These are phyloP conservation scores for Penaeus vannamei DNA, from an alignment of 1,140 invertebrate genomes.

Conservation along the genomic window DNA sequence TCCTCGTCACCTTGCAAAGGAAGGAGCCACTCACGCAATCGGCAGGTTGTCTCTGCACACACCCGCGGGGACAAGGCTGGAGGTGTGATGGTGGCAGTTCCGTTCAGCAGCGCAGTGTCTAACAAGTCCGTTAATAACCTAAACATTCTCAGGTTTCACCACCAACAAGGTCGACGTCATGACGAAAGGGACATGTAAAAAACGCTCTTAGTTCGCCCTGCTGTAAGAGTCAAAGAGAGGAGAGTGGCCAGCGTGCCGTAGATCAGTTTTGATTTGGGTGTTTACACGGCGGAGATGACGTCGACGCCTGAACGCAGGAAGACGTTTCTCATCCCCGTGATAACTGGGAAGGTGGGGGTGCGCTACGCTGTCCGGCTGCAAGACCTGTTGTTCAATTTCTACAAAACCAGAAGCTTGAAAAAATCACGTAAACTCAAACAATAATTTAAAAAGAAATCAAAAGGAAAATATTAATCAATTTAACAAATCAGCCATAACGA, in stretches of 20 bases:
- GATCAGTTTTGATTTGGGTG: conserved; percentile 10
- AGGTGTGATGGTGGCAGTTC: background rate
- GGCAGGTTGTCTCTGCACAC: background rate
- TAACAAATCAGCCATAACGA: no score
- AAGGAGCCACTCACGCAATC: no score
- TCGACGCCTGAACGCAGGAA: conserved; percentile 3
- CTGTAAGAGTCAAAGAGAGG: conserved; percentile 7
- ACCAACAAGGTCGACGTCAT: conserved; percentile 25
- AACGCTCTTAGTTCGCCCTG: background rate
- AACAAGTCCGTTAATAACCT: conserved; percentile 59
- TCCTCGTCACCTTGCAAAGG: no score
- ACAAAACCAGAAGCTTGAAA: no score
- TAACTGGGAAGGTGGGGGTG: conserved; percentile 2
- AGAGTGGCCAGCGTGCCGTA: conserved; percentile 1
- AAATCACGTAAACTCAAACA: no score
- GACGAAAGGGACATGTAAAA: background rate
- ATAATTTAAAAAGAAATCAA: no score
- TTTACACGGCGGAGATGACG: conserved; percentile 48
- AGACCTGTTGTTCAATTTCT: no score
- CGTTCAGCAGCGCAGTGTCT: conserved; percentile 28
- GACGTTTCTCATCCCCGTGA: conserved; percentile 41
- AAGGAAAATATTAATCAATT: no score
- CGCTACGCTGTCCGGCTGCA: no score
- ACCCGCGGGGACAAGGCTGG: background rate
- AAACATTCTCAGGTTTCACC: conserved; percentile 55